Base-by-base conservation (phyloP, 2,113 vertebrate species). In the Leucopsar rothschildi region DNA sequence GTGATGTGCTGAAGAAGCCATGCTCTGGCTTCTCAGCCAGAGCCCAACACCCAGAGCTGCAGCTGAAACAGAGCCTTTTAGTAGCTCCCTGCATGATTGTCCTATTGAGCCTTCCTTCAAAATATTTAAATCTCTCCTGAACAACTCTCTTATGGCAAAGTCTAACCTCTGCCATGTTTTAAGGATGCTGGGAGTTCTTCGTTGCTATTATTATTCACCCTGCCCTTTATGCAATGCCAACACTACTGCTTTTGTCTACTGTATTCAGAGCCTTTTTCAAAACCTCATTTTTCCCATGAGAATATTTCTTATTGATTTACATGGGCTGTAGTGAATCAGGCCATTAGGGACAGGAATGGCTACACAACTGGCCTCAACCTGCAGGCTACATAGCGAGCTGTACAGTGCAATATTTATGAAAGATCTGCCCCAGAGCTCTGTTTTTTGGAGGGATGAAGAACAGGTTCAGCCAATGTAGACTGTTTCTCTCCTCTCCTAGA, bases 151-250 rank as follows among this genome's bases (percentile, higher is more conserved):
- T 47, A 53, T 86, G 65, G 56, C 85, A 80, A 56, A 83, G 22
- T 53, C 56, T 63, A 83, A 70, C 28, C 82, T 56, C 25, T 59
- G 82, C 71, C 7, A 7, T 0, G 0, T 86, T 83, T 86, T 86
- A 75, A 27, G 92, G 56, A 76, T 88, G 90, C 90, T 97, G 55
- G 47, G 69, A 88, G 60, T 90, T 86, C 80, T 93, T 93, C 75
- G 70, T 64, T 83, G 72, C 88, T 94, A 81, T 92, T 86, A 83
- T 93, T 94, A 96, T 71, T 78, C 85, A 49, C n/a, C n/a, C 72
- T 93, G 90, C 82, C 85, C 85, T 96, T 88, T 83, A 56, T 78
- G 79, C 56, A 56, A 44, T 93, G 88, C 79, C 85, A 90, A 33
- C 37, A 47, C 76, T 56, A 59, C 68, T 25, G 63, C 85, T 92